Evolutionary conservation across 2,888 invertebrate species (phyloP).

Genomic region (Morpho deidamia): DNA sequence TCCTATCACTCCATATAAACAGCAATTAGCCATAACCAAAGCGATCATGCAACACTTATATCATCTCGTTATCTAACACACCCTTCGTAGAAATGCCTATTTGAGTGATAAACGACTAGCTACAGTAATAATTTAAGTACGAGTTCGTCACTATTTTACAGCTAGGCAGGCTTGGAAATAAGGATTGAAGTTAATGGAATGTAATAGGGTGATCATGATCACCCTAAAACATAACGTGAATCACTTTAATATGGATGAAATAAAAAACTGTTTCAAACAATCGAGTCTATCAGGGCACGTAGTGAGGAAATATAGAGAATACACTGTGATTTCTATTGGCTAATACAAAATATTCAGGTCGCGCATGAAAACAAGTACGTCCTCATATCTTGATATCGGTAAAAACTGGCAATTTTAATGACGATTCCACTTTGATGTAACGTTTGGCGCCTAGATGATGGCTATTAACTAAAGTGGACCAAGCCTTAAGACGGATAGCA

Average conservation of each 20-base stretch:
- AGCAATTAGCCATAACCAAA: not conserved
- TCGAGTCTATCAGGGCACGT: too few species aligned
- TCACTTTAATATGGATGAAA: too few species aligned
- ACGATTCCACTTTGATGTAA: not conserved
- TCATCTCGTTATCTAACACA: constrained; percentile 3
- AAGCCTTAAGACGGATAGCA: not conserved
- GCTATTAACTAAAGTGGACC: not conserved
- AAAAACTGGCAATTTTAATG: constrained; percentile 5
- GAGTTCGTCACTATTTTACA: too few species aligned
- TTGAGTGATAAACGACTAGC: too few species aligned
- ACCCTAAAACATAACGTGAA: too few species aligned
- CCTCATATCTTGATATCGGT: not conserved
- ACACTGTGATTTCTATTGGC: not conserved
- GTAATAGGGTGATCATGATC: too few species aligned
- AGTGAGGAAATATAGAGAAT: too few species aligned
- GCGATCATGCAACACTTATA: not conserved
- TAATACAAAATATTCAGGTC: not conserved
- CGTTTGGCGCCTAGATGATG: not conserved
- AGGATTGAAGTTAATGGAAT: too few species aligned
- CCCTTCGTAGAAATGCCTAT: not conserved
- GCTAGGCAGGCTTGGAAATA: too few species aligned
- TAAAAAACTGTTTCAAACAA: too few species aligned
- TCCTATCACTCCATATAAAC: not conserved
- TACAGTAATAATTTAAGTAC: not conserved
- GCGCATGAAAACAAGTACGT: not conserved